Evolutionary conservation across 1,140 invertebrate genomes (phyloP).

Genomic region (Conus ventricosus): DNA sequence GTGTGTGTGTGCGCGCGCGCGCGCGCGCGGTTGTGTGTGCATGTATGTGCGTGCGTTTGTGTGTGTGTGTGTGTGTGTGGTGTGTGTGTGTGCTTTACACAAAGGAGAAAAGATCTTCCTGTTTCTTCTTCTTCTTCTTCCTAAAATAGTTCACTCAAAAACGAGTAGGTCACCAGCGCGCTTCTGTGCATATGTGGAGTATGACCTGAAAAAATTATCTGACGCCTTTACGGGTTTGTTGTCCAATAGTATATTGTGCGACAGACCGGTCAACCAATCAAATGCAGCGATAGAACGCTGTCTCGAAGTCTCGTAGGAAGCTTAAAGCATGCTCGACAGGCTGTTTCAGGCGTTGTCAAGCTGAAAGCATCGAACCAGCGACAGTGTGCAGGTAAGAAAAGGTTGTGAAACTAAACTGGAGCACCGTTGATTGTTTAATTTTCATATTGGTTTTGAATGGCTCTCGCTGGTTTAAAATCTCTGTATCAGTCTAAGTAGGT

Average conservation of each 20-base stretch:
- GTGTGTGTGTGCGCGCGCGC: no score
- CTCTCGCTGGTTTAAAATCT: not conserved
- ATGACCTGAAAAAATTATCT: not conserved
- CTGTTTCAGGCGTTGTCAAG: conserved; percentile 2
- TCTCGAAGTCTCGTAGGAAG: not conserved
- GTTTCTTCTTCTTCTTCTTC: no score
- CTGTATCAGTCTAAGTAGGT: not conserved
- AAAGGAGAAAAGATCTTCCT: no score
- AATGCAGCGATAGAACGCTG: not conserved
- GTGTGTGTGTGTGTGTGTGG: no score
- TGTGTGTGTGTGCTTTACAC: no score
- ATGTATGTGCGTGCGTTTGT: no score
- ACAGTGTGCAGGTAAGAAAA: conserved; percentile 1
- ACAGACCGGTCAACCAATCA: not conserved
- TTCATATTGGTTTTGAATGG: not conserved
- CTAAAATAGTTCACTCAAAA: no score
- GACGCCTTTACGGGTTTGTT: not conserved
- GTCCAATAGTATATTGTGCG: not conserved
- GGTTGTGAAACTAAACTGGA: not conserved
- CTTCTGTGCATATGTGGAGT: not conserved
- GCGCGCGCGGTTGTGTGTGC: no score
- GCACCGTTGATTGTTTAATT: not conserved
- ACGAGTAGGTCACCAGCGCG: no score
- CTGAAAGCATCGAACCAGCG: not conserved
- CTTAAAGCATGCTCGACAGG: not conserved